Evolutionary conservation across 2,797 vertebrate species (phyloP).

Genomic region (Xenopus petersii): DNA sequence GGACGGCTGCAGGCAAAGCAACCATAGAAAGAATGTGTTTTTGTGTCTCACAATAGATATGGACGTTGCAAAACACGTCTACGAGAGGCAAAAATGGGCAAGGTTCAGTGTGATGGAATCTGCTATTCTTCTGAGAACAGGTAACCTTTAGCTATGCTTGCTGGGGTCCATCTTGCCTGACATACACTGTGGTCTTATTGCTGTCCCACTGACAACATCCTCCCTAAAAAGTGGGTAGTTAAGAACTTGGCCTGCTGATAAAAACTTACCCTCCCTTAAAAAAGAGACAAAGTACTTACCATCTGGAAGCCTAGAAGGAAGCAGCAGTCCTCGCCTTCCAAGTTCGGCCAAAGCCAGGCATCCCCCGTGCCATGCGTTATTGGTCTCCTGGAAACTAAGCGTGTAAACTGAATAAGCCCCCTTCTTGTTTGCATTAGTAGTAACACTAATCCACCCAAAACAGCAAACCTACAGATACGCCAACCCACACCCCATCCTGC

Average conservation of each 20-base stretch:
- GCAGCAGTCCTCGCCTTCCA: slow-evolving; percentile 87
- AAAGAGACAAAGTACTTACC: slow-evolving; percentile 67
- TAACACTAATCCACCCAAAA: too few relatives aligned
- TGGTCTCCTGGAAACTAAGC: slow-evolving; percentile 88
- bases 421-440: too few relatives aligned
- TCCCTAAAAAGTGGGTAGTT: not conserved
- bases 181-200: not conserved
- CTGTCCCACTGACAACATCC: not conserved
- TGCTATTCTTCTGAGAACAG: not conserved
- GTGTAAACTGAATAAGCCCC: not conserved
- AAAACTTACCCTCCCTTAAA: not conserved
- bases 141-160: not conserved
- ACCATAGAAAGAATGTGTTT: slow-evolving; percentile 12
- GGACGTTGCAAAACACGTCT: not conserved
- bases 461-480: too few relatives aligned
- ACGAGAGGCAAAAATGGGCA: not conserved
- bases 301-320: slow-evolving; percentile 84
- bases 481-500: too few relatives aligned
- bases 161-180: not conserved
- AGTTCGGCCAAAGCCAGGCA: slow-evolving; percentile 93
- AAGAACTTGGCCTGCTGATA: not conserved
- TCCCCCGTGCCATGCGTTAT: slow-evolving; percentile 92
- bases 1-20: slow-evolving; percentile 15
- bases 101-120: not conserved
- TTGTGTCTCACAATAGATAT: slow-evolving; percentile 10